Conservation (phyloP, 2,113 vertebrate genomes). For the Peucedramus taeniatus region DNA sequence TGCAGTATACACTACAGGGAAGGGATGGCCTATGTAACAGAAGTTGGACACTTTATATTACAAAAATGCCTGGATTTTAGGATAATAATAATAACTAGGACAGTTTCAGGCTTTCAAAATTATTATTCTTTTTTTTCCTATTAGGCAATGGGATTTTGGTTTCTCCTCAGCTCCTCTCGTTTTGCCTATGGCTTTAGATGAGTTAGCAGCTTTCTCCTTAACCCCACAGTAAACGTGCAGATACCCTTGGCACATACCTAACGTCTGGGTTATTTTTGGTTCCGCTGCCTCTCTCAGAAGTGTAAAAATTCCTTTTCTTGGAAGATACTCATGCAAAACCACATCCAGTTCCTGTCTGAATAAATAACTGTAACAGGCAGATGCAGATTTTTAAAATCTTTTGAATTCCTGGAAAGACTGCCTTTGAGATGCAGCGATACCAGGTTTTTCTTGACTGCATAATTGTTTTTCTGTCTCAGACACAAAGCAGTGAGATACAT, state of each 20-base stretch:
- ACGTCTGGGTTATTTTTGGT: background rate
- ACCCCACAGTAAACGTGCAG: background rate
- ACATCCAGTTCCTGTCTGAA: background rate
- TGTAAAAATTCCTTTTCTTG: background rate
- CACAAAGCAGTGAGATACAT: background rate
- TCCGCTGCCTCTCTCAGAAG: background rate
- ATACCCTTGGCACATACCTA: background rate
- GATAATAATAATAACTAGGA: background rate
- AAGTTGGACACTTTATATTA: background rate
- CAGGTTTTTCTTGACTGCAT: background rate
- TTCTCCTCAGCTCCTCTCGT: background rate
- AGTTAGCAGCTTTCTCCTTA: background rate
- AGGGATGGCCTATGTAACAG: background rate
- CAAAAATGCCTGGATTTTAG: background rate
- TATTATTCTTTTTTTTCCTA: background rate
- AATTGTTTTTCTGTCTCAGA: slow-evolving; percentile 7
- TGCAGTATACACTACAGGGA: background rate
- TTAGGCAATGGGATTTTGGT: background rate
- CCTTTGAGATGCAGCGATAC: background rate
- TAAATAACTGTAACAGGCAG: background rate
- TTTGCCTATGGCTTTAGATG: background rate
- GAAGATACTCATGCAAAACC: background rate
- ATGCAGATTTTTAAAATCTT: background rate
- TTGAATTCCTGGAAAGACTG: background rate
- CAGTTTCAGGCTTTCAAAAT: background rate